Evolutionary conservation across 2,113 vertebrate species (phyloP).

Genomic region (Tupaia tana): DNA sequence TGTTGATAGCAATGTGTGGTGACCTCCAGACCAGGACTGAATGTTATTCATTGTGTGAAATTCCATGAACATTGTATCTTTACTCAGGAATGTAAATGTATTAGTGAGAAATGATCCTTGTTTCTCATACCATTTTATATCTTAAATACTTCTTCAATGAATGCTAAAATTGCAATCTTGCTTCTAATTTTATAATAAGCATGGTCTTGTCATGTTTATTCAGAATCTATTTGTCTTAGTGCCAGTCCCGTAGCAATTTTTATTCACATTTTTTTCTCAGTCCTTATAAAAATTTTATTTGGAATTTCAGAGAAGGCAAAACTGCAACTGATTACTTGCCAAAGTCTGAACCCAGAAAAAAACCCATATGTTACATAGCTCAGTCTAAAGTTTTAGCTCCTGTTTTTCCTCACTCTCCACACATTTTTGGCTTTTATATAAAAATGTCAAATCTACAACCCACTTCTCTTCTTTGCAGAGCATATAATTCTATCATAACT

Average conservation of each 20-base stretch:
- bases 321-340: background rate
- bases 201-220: background rate
- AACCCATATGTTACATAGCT: background rate
- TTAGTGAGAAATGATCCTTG: background rate
- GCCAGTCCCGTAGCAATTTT: background rate
- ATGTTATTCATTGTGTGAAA: background rate
- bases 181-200: background rate
- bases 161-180: background rate
- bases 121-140: background rate
- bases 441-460: constrained; percentile 56
- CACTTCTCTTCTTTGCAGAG: constrained; percentile 4
- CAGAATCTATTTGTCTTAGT: background rate
- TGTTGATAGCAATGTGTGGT: background rate
- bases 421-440: constrained; percentile 43
- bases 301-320: constrained; percentile 45
- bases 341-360: background rate
- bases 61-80: background rate
- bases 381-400: background rate
- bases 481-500: constrained; percentile 29
- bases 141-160: background rate
- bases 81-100: background rate
- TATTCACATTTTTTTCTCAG: constrained; percentile 40
- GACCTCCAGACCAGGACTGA: background rate
- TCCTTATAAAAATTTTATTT: constrained; percentile 41
- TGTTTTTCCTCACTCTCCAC: background rate